Conservation (phyloP, 1,140 invertebrate species). For the Lasioglossum albipes region DNA sequence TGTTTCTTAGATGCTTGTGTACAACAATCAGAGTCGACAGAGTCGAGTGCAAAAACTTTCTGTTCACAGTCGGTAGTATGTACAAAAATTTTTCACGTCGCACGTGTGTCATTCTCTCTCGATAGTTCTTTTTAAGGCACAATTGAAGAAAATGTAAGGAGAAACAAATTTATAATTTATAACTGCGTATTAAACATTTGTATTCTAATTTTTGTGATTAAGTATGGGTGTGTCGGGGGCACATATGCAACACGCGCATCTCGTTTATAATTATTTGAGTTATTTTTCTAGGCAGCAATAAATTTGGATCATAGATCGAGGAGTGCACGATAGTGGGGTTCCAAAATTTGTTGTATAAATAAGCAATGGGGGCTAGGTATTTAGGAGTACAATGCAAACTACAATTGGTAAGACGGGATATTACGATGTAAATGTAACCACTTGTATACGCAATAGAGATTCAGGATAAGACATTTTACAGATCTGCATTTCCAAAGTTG, state of each 20-base stretch:
- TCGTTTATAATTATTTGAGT: conserved; percentile 10
- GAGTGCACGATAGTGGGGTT: conserved; percentile 19
- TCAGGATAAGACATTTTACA: conserved; percentile 58
- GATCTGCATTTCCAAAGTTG: conserved; percentile 72
- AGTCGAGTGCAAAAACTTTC: background rate
- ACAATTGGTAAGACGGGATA: conserved; percentile 11
- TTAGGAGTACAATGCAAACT: conserved; percentile 10
- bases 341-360: conserved; percentile 33
- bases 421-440: conserved; percentile 30
- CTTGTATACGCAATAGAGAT: conserved; percentile 58
- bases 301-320: conserved; percentile 26
- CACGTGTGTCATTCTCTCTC: conserved; percentile 3
- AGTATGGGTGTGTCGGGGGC: background rate
- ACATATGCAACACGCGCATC: background rate
- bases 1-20: background rate
- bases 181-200: conserved; percentile 17
- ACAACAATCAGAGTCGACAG: background rate
- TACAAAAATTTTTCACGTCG: conserved; percentile 2
- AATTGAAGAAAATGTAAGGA: background rate
- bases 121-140: conserved; percentile 1
- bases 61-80: background rate
- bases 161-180: conserved; percentile 5
- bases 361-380: conserved; percentile 25
- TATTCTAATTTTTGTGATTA: background rate
- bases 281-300: conserved; percentile 24